Evolutionary conservation across 2,113 vertebrate genomes (phyloP).

Genomic region (Elaphurus davidianus): DNA sequence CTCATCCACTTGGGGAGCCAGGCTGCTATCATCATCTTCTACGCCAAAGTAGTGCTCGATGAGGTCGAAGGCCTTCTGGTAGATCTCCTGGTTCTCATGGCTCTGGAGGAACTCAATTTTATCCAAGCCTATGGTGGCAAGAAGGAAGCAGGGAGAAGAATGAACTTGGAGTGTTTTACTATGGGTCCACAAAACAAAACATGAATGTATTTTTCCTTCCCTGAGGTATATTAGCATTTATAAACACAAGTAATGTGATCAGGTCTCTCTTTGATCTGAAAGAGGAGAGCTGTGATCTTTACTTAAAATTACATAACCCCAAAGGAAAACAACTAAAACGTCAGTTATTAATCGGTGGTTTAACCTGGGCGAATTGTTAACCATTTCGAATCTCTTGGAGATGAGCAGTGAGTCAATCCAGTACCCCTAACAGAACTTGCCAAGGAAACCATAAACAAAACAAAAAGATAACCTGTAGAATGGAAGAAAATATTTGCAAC

Average conservation of each 20-base stretch:
- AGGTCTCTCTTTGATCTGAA: neutral
- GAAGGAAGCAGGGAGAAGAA: neutral
- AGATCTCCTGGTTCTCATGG: slow-evolving; percentile 99
- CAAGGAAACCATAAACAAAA: neutral
- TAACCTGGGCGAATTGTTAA: neutral
- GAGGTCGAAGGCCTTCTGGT: slow-evolving; percentile 98
- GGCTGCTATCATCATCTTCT: slow-evolving; percentile 90
- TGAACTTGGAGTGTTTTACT: neutral
- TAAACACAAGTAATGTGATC: neutral
- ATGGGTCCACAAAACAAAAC: neutral
- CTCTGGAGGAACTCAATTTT: slow-evolving; percentile 99
- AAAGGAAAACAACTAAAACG: slow-evolving; percentile 20
- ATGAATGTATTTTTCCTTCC: neutral
- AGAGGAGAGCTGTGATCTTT: neutral
- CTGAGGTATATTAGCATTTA: neutral
- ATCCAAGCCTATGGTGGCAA: slow-evolving; percentile 87
- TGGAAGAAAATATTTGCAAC: neutral
- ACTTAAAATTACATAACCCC: neutral
- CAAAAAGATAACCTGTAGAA: neutral
- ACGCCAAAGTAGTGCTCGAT: slow-evolving; percentile 99
- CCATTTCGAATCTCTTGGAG: neutral
- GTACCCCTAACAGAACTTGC: neutral
- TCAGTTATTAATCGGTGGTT: neutral
- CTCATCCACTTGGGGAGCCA: slow-evolving; percentile 95
- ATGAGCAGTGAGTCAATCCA: neutral